phyloP scores from a whole-genome alignment of 2,113 vertebrate genomes.

The Charadrius vociferus region DNA sequence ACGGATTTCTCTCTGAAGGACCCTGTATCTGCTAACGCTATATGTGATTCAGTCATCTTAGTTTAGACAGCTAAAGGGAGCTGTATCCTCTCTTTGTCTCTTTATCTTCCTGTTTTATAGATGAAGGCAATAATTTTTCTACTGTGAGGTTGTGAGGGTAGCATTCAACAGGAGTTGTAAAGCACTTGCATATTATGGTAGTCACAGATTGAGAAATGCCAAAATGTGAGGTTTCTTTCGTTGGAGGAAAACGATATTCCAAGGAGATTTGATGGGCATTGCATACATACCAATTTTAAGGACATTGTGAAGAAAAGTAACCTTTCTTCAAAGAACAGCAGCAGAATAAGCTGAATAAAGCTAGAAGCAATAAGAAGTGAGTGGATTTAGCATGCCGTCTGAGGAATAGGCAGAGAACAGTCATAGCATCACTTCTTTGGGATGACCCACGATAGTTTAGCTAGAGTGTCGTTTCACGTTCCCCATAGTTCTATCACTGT shows the following conservation, averaged over 20 bases:
- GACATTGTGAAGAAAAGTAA: neutral
- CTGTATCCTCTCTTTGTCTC: neutral
- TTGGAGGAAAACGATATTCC: neutral
- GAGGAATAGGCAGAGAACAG: neutral
- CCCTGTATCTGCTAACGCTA: neutral
- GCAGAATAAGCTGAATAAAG: neutral
- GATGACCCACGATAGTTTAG: neutral
- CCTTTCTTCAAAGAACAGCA: neutral
- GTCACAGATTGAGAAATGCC: neutral
- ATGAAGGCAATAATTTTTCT: neutral
- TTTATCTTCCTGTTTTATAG: neutral
- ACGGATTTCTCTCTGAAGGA: neutral
- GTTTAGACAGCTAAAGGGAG: neutral
- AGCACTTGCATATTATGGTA: neutral
- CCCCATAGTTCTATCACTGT: neutral
- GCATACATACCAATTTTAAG: neutral
- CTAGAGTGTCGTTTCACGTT: neutral
- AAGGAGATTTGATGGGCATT: neutral
- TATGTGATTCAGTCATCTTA: rapidly evolving
- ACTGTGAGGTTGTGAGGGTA: neutral
- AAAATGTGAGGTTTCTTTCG: neutral
- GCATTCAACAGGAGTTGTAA: neutral
- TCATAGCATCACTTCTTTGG: neutral
- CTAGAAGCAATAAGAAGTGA: neutral
- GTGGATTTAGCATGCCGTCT: neutral